Evolutionary conservation across 1,140 invertebrate genomes (phyloP).

Genomic region (Drosophila grimshawi): DNA sequence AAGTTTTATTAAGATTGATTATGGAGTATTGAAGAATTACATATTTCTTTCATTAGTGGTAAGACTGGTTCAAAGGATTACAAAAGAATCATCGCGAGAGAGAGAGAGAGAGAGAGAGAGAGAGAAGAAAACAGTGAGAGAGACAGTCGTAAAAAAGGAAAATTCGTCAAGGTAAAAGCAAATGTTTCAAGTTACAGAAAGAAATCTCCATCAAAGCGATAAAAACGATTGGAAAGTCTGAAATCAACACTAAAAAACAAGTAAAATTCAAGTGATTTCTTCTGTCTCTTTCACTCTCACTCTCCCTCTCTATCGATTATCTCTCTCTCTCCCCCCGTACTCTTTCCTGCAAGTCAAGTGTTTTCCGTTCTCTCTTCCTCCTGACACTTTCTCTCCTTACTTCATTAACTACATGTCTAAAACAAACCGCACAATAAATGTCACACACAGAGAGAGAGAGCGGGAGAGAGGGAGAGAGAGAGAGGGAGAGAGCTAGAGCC

Average conservation of each 20-base stretch:
- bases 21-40: too few species aligned
- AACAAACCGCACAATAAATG: slow-evolving; percentile 76
- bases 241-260: background rate
- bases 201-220: background rate
- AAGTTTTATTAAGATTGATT: too few species aligned
- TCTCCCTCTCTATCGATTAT: background rate
- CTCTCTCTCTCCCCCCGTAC: slow-evolving; percentile 4
- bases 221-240: background rate
- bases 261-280: background rate
- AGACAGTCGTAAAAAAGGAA: too few species aligned
- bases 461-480: background rate
- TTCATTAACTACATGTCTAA: slow-evolving; percentile 69
- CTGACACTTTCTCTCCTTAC: slow-evolving; percentile 8
- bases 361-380: background rate
- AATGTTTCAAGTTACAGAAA: background rate
- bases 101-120: too few species aligned
- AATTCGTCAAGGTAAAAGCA: background rate
- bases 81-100: too few species aligned
- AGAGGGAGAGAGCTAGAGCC: background rate
- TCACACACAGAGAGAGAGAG: slow-evolving; percentile 26
- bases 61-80: too few species aligned
- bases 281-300: background rate
- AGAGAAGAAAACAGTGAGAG: too few species aligned
- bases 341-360: background rate
- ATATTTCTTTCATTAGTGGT: too few species aligned